Percentiles rank a stretch among this genome's conserved stretches.
phyloP scores from a whole-genome alignment of 2,888 invertebrate species.

The Allacma fusca region DNA sequence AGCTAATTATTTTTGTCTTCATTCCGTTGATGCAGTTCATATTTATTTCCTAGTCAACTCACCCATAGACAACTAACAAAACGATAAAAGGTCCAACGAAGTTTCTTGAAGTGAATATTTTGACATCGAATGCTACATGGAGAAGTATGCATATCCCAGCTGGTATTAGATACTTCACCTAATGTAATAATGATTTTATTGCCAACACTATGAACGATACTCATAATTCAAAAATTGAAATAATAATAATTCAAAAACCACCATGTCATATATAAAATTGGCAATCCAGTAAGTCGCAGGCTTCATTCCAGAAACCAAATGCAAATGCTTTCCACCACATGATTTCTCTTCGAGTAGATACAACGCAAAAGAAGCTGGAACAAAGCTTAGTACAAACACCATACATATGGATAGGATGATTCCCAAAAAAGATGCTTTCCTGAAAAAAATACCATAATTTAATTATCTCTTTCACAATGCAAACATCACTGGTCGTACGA shows the following conservation, averaged over 20 bases:
- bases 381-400: conserved; percentile 71
- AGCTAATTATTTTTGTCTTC: no score
- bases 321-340: conserved; percentile 80
- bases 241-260: no score
- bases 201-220: no score
- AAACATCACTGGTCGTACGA: no score
- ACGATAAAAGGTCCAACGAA: conserved; percentile 76
- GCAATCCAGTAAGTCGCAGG: conserved; percentile 81
- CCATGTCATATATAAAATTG: conserved; percentile 78
- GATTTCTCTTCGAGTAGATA: conserved; percentile 79
- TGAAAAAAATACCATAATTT: neutral
- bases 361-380: conserved; percentile 81
- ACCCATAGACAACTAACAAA: conserved; percentile 77
- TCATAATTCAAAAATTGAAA: no score
- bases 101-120: conserved; percentile 78
- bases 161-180: conserved; percentile 76
- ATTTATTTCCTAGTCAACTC: neutral
- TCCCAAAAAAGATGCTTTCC: neutral
- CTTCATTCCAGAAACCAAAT: conserved; percentile 77
- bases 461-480: no score
- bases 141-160: conserved; percentile 74
- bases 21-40: neutral
- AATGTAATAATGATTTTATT: no score
- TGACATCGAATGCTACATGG: conserved; percentile 78
- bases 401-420: conserved; percentile 64